A percentile compares a stretch with the other conserved stretches of the same genome.
phyloP scores from a whole-genome alignment of 2,888 invertebrate genomes.

The Euproctis similis region DNA sequence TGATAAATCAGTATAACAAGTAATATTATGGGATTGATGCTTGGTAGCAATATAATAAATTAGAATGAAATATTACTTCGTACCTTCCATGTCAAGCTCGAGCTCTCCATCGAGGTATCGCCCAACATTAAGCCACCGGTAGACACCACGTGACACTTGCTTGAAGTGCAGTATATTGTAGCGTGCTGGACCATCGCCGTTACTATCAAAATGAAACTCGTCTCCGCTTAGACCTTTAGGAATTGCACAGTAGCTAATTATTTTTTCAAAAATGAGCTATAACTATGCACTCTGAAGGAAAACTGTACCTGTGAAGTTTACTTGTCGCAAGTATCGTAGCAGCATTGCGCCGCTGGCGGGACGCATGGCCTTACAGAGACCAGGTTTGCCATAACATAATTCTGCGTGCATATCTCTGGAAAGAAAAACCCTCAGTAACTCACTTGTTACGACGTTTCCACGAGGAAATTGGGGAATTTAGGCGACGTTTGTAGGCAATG shows the following conservation, averaged over 20 bases:
- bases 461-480: constrained; percentile 70
- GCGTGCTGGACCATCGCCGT: constrained; percentile 94
- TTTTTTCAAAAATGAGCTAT: too few relatives aligned
- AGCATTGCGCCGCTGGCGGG: constrained; percentile 92
- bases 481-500: too few relatives aligned
- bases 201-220: constrained; percentile 89
- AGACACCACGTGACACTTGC: constrained; percentile 82
- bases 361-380: constrained; percentile 91
- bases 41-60: too few relatives aligned
- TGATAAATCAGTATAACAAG: too few relatives aligned
- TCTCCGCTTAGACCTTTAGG: constrained; percentile 88
- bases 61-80: too few relatives aligned
- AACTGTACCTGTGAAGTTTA: constrained; percentile 78
- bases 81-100: constrained; percentile 86
- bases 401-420: constrained; percentile 89
- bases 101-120: constrained; percentile 89
- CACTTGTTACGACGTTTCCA: neutral
- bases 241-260: neutral
- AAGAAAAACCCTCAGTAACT: constrained; percentile 1
- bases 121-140: constrained; percentile 90
- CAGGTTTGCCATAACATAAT: constrained; percentile 82
- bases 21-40: too few relatives aligned
- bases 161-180: constrained; percentile 97
- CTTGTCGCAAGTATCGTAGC: constrained; percentile 87
- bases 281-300: neutral